Conservation (phyloP, 1,140 invertebrate genomes). For the Spodoptera litura region DNA sequence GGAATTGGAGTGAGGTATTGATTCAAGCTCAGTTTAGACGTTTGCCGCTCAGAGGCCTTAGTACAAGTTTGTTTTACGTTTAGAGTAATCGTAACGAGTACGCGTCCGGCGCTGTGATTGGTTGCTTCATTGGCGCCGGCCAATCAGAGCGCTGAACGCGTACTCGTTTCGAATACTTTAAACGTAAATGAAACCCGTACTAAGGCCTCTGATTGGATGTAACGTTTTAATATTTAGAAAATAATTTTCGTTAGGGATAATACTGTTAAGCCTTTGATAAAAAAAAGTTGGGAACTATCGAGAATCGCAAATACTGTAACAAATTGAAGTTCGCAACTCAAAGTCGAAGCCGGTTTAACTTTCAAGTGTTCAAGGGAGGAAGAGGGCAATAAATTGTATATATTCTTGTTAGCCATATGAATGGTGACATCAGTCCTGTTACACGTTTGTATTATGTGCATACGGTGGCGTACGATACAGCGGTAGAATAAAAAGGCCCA, state of each 20-base stretch:
- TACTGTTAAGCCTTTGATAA: too few species aligned
- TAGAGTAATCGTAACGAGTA: too few species aligned
- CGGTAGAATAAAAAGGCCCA: conserved; percentile 14
- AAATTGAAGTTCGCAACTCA: conserved; percentile 12
- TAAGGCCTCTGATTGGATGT: too few species aligned
- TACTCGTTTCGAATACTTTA: too few species aligned
- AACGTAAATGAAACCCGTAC: too few species aligned
- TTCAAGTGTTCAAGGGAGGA: too few species aligned
- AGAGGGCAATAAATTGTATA: conserved; percentile 27
- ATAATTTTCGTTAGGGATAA: neutral
- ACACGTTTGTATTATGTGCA: conserved; percentile 38
- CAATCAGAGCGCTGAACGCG: too few species aligned
- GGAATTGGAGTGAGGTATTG: neutral
- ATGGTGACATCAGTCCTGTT: conserved; percentile 38
- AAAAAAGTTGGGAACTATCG: neutral
- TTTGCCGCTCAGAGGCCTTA: conserved; percentile 3
- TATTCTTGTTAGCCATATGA: conserved; percentile 28
- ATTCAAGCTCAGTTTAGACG: neutral
- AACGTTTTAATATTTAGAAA: conserved; percentile 13
- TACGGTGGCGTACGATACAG: conserved; percentile 16
- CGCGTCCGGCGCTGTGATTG: too few species aligned
- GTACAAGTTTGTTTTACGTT: too few species aligned
- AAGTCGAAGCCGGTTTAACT: too few species aligned
- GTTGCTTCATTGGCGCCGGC: too few species aligned
- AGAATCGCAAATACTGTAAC: conserved; percentile 14